Evolutionary conservation across 2,113 vertebrate species (phyloP).

Genomic region (Pantherophis guttatus): DNA sequence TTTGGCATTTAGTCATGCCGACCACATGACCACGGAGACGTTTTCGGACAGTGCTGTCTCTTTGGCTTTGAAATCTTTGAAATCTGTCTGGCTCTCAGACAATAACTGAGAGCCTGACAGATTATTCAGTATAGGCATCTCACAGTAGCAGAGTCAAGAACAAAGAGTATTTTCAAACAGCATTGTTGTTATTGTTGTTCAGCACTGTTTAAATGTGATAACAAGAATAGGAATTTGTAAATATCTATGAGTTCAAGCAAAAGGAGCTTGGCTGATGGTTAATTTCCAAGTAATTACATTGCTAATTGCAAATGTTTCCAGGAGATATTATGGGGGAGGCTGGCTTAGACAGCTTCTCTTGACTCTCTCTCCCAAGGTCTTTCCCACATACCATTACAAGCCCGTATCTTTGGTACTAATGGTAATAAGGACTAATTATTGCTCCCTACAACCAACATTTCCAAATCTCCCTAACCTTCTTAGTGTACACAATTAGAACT

Average conservation of each 20-base stretch:
- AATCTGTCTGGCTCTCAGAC: no score
- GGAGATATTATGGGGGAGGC: background rate
- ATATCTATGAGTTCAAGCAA: background rate
- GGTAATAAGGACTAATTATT: background rate
- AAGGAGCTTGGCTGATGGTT: background rate
- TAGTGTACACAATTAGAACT: background rate
- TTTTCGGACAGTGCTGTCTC: no score
- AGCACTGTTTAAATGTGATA: background rate
- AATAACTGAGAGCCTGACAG: no score
- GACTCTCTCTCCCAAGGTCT: background rate
- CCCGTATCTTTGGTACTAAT: background rate
- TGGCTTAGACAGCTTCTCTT: background rate
- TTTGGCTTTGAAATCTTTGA: no score
- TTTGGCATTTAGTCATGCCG: no score
- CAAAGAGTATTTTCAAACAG: no score
- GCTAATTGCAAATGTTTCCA: background rate
- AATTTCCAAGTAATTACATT: background rate
- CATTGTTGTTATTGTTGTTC: background rate
- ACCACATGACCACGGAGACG: no score
- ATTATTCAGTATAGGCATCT: no score
- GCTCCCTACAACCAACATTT: background rate
- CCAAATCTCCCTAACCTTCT: background rate
- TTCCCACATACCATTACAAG: background rate
- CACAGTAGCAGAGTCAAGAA: no score
- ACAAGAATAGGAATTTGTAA: background rate